Base-by-base conservation (phyloP, 2,888 invertebrate genomes). In the Polyommatus iphigenia region DNA sequence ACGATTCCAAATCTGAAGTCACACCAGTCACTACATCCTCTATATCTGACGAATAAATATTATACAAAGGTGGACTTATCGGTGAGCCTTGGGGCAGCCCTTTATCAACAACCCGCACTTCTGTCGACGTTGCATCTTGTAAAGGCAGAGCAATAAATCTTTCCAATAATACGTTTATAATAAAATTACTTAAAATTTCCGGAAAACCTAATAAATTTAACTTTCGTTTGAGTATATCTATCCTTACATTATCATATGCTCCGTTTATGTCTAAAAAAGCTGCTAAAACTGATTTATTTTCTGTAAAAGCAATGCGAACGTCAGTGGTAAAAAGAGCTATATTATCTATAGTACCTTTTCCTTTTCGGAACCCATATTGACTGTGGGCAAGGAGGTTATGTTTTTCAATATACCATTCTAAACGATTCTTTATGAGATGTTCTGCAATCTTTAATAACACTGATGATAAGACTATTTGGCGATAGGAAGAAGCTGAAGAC, bases 231-330 rank as follows among this genome's bases (percentile, higher is more conserved):
- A 46, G 73, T 29, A 73, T 50, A 46, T 50, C 50, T 46, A 73
- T 73, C 4, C 50, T 50, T 13, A 73, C 73, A 8, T 73, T 73
- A 24, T 73, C 73, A 46, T 73, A 73, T 4, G 73, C 46, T 7
- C 50, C 41, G 10, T 73, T 72, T 36, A 72, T 41, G 41, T 72
- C 72, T 36, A 72, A 29, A 46, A 46, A 46, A 7, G 73, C 73
- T 20, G 73, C 46, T 20, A 73, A 13, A 20, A 73, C n/a, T 10
- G 41, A 73, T 41, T 73, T 24, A 24, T 73, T 73, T 46, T 46
- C 50, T 3, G 46, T 29, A 73, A 73, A 20, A 7, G 73, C 20
- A 2, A 59, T 59, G 8, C n/a, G 20, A 24, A 59, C n/a, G 10
- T 20, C 59, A 3, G 57, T 57, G 1, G 72, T 72, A 41, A 72